phyloP scores from a whole-genome alignment of 2,888 invertebrate genomes.

The Athripsodes cinereus region DNA sequence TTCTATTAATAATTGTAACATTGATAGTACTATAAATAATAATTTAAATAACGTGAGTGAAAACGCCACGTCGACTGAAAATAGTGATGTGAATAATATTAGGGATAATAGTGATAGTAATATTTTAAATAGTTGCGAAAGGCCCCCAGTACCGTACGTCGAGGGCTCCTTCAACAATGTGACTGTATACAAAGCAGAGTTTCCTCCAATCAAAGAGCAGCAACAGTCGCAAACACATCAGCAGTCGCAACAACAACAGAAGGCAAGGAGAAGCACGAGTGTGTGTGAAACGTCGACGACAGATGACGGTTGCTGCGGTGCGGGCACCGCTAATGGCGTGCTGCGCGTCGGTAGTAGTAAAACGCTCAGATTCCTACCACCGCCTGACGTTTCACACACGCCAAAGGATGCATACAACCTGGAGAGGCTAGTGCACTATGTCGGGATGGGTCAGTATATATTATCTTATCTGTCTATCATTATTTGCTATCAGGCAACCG shows the following conservation, averaged over 20 bases:
- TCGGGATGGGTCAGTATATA: constrained; percentile 48
- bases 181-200: constrained; percentile 26
- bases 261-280: constrained; percentile 24
- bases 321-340: constrained; percentile 12
- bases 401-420: constrained; percentile 44
- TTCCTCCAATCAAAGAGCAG: constrained; percentile 11
- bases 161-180: neutral
- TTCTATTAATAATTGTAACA: neutral
- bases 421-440: constrained; percentile 57
- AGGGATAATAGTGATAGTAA: no score
- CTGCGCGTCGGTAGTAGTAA: constrained; percentile 27
- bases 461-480: neutral
- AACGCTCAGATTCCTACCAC: constrained; percentile 40
- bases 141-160: no score
- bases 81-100: neutral
- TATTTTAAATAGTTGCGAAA: no score
- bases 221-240: no score
- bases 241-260: no score
- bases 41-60: neutral
- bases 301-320: constrained; percentile 12
- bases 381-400: constrained; percentile 35
- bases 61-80: neutral
- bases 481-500: no score
- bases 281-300: neutral
- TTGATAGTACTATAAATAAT: neutral